phyloP scores from a whole-genome alignment of 2,113 vertebrate species.

The Suncus etruscus region DNA sequence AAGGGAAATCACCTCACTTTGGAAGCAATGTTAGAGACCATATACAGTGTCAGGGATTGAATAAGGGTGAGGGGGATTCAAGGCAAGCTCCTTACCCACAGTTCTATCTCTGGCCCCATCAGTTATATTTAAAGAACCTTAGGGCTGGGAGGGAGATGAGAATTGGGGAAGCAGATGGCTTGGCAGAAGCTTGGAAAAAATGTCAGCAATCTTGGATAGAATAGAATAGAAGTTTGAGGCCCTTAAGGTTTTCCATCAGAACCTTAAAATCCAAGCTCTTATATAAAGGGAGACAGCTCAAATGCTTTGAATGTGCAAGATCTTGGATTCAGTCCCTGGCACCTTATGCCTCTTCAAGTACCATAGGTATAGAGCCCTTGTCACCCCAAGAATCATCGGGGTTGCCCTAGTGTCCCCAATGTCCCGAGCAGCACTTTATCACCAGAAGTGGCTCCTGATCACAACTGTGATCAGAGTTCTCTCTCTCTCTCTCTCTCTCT shows the following conservation, averaged over 20 bases:
- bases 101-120: no score
- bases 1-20: no score
- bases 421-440: no score
- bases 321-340: neutral
- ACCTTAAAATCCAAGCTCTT: neutral
- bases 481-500: no score
- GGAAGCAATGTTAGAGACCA: no score
- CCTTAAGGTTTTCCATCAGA: neutral
- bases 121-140: neutral
- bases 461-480: neutral
- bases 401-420: neutral
- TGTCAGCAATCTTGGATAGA: neutral
- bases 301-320: neutral
- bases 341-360: neutral
- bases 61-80: no score
- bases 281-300: neutral
- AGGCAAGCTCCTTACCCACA: no score
- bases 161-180: neutral
- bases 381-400: neutral
- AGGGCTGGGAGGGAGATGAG: neutral
- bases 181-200: neutral
- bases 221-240: neutral
- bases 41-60: no score
- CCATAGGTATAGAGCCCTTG: no score
- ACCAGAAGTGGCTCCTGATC: no score